These are phyloP conservation scores for Danio choprae DNA, from an alignment of 2,797 vertebrate genomes.

Conservation along the genomic window DNA sequence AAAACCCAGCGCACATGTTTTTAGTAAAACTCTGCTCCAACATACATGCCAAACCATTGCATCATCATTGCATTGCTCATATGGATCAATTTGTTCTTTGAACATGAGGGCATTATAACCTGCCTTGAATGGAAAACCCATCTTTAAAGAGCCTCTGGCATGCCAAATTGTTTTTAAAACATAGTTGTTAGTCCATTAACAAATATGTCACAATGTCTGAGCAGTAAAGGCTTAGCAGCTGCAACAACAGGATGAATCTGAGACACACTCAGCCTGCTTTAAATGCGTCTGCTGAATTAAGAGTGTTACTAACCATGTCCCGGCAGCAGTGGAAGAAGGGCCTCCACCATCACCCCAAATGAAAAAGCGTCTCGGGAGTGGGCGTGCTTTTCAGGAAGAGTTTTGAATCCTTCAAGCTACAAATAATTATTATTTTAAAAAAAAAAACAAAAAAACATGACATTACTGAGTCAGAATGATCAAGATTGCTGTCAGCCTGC, in stretches of 20 bases:
- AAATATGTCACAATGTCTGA: conserved; percentile 40
- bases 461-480: conserved; percentile 36
- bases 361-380: conserved; percentile 92
- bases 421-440: neutral
- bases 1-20: neutral
- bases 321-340: conserved; percentile 81
- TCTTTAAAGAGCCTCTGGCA: neutral
- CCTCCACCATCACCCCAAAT: conserved; percentile 87
- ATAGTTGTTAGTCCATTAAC: conserved; percentile 14
- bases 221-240: conserved; percentile 27
- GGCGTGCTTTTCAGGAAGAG: conserved; percentile 82
- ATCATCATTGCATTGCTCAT: conserved; percentile 1
- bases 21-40: neutral
- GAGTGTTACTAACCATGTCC: conserved; percentile 83
- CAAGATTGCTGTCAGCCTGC: neutral
- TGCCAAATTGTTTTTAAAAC: neutral
- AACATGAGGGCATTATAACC: conserved; percentile 16
- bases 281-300: conserved; percentile 21
- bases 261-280: conserved; percentile 35
- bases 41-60: conserved; percentile 33
- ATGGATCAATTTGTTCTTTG: conserved; percentile 31
- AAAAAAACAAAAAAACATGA: conserved; percentile 17
- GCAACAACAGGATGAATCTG: conserved; percentile 44
- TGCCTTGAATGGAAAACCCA: conserved; percentile 25
- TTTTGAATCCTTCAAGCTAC: conserved; percentile 77